Evolutionary conservation across 1,140 invertebrate species (phyloP).

Genomic region (Argopecten irradians): DNA sequence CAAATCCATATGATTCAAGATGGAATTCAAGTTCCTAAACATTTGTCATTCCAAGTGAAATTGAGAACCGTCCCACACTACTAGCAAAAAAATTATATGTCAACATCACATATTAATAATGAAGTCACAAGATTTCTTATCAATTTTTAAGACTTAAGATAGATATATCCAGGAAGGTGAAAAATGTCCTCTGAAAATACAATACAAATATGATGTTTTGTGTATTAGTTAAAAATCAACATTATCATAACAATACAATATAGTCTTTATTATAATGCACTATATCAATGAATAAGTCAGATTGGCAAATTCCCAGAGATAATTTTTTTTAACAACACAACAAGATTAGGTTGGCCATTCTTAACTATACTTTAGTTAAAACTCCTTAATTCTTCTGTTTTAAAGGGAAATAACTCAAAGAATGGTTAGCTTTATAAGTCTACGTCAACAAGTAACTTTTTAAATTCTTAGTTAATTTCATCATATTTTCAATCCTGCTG

Average conservation of each 20-base stretch:
- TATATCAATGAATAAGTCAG: neutral
- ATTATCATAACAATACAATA: neutral
- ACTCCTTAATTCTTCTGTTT: neutral
- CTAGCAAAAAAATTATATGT: no score
- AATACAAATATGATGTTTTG: neutral
- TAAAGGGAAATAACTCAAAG: neutral
- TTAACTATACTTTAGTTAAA: neutral
- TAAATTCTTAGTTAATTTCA: neutral
- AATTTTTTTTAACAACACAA: neutral
- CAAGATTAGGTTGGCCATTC: conserved; percentile 15
- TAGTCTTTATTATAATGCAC: neutral
- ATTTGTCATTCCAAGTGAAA: no score
- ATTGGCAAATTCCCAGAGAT: conserved; percentile 1
- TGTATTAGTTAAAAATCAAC: neutral
- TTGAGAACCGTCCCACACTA: no score
- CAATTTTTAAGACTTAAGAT: no score
- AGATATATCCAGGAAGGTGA: no score
- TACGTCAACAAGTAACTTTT: neutral
- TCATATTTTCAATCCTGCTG: no score
- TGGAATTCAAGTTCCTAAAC: no score
- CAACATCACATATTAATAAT: no score
- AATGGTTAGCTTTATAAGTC: neutral
- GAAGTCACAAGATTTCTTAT: no score
- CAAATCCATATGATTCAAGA: no score
- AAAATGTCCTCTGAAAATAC: neutral